Conservation (phyloP, 2,797 vertebrate species). For the Scarus forsteni region DNA sequence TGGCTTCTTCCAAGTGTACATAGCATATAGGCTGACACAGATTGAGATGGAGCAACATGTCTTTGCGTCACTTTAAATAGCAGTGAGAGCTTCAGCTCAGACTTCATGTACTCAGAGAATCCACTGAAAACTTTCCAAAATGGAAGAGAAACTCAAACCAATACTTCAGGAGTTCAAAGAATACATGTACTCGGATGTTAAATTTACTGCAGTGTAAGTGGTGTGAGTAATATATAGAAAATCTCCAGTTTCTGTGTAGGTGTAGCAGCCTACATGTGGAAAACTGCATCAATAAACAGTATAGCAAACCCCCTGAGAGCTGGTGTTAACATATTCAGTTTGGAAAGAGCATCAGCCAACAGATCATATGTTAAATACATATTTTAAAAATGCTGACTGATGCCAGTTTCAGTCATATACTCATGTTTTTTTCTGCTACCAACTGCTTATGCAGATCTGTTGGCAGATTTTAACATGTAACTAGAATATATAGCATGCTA, state of each 20-base stretch:
- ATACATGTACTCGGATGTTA: slow-evolving; percentile 24
- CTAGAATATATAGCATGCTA: slow-evolving; percentile 3
- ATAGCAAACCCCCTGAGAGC: slow-evolving; percentile 21
- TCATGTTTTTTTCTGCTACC: background rate
- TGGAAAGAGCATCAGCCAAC: slow-evolving; percentile 34
- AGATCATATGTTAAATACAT: slow-evolving; percentile 52
- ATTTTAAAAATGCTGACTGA: slow-evolving; percentile 49
- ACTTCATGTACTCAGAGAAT: slow-evolving; percentile 33
- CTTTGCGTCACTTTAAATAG: slow-evolving; percentile 67
- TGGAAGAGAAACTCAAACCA: slow-evolving; percentile 14
- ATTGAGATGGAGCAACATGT: slow-evolving; percentile 75
- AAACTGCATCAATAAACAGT: slow-evolving; percentile 41
- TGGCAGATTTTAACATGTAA: slow-evolving; percentile 4
- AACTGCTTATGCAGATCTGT: slow-evolving; percentile 17
- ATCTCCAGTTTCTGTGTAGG: slow-evolving; percentile 32
- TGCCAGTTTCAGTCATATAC: slow-evolving; percentile 23
- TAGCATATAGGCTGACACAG: slow-evolving; percentile 76
- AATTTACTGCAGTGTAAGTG: slow-evolving; percentile 39
- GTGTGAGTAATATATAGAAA: slow-evolving; percentile 39
- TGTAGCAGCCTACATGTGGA: slow-evolving; percentile 27
- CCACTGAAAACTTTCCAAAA: slow-evolving; percentile 27
- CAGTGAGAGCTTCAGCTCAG: slow-evolving; percentile 19
- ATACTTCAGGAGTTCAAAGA: slow-evolving; percentile 6
- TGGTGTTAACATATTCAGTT: slow-evolving; percentile 46
- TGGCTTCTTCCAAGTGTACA: slow-evolving; percentile 76